Base-by-base conservation (phyloP, 2,113 vertebrate genomes). In the Phyllopteryx taeniolatus region DNA sequence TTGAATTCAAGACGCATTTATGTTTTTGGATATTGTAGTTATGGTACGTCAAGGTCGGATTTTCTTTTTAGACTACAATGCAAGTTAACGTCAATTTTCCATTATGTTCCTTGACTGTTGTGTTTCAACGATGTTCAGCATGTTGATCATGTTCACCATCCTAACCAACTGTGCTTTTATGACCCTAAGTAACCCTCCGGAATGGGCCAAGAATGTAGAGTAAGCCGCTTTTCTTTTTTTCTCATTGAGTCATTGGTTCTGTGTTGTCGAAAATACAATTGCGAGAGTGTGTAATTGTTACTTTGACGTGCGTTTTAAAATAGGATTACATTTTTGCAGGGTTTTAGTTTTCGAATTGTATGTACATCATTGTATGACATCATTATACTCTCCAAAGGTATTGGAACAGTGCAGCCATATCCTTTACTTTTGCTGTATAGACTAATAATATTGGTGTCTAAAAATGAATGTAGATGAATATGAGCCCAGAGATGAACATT, bases 181-280 rank as follows among this genome's bases (percentile, higher is more conserved):
- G 97, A 98, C 97, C 75, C 94, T 96, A 91, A 96, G 95, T 91
- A 95, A 95, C 60, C 97, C 96, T 81, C 97, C 96, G 8, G 95
- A 98, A 10, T 98, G 97, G 97, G 95, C 97, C 85, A 99, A 98
- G 94, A 98, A 98, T 94, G 96, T 99, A 92, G 97, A 99, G 97
- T 99, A 95, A 98, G 97, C 96, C 61, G 0, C 20, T 13, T 14
- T 46, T 22, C 11, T 35, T 27, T 22, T 49, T 54, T 6, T 42
- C 19, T 12, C 3, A 27, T n/a, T 17, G 43, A 63, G 17, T 44
- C 59, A 61, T 61, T 35, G 31, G 14, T 19, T 61, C 31, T 8
- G 10, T 61, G 11, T 59, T 59, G 20, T 57, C 54, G 8, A 27
- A 57, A 57, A 57, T 57, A 20, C n/a, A 12, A 54, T 20, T n/a